Percentiles rank a stretch among this genome's conserved stretches.
phyloP scores from a whole-genome alignment of 2,797 vertebrate species.

The Peromyscus aztecus region DNA sequence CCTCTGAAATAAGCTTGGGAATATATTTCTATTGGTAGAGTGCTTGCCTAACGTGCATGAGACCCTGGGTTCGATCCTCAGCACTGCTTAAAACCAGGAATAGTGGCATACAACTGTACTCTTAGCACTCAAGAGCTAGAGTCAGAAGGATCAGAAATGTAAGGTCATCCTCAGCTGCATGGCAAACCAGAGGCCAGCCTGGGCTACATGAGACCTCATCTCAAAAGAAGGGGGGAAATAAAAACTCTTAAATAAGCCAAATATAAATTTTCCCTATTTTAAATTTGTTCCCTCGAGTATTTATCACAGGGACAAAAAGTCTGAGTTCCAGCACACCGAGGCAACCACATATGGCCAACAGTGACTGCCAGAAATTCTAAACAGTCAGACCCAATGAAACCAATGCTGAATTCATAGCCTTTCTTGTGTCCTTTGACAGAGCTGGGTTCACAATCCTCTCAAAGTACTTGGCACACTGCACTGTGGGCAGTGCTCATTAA shows the following conservation, averaged over 20 bases:
- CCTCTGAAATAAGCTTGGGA: background rate
- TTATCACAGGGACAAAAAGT: background rate
- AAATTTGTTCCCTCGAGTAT: background rate
- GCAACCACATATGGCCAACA: background rate
- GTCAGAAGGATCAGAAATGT: background rate
- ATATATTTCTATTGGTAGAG: background rate
- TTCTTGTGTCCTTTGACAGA: background rate
- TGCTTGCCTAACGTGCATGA: background rate
- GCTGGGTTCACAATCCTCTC: background rate
- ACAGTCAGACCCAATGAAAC: background rate
- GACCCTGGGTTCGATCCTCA: too few relatives aligned
- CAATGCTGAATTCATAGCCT: background rate
- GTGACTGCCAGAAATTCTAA: background rate
- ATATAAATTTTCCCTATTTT: background rate
- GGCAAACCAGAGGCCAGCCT: background rate
- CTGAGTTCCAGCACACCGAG: background rate
- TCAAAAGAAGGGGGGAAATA: background rate
- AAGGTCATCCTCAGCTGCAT: background rate
- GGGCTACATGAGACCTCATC: background rate
- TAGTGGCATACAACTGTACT: too few relatives aligned
- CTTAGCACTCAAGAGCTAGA: background rate
- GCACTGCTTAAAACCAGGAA: background rate
- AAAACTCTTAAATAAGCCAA: background rate
- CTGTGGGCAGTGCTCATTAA: background rate
- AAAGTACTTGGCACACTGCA: too few relatives aligned